These are phyloP conservation scores for Gambusia affinis DNA, from an alignment of 2,113 vertebrate genomes.

Conservation along the genomic window DNA sequence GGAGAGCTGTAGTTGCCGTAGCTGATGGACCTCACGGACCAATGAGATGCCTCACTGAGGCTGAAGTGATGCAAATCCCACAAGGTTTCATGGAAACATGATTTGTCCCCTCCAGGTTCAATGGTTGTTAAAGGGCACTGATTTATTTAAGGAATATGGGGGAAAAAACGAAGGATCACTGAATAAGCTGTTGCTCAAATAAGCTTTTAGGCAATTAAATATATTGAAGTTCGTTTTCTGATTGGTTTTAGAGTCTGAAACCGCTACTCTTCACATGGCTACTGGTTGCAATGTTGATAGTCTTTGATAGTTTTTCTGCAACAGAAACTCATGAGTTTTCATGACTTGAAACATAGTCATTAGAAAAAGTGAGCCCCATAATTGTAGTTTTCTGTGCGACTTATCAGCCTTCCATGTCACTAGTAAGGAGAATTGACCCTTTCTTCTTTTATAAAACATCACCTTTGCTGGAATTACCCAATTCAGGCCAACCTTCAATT, in stretches of 20 bases:
- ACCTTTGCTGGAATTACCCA: too few species aligned
- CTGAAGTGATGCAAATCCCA: background rate
- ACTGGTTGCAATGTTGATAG: too few species aligned
- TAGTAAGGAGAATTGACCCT: too few species aligned
- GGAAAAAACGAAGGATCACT: too few species aligned
- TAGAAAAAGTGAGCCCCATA: too few species aligned
- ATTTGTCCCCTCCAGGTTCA: conserved; percentile 10
- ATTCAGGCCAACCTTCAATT: too few species aligned
- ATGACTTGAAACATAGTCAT: too few species aligned
- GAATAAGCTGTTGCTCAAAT: background rate
- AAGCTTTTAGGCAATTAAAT: background rate
- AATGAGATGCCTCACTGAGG: background rate
- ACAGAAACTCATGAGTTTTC: background rate
- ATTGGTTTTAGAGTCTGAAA: background rate
- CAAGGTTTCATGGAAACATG: background rate
- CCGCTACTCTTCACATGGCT: too few species aligned
- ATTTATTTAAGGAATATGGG: background rate
- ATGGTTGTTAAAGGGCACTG: background rate
- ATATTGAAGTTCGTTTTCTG: background rate
- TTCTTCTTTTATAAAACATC: too few species aligned
- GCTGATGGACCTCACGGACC: conserved; percentile 15
- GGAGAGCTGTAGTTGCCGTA: background rate
- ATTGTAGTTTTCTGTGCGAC: too few species aligned
- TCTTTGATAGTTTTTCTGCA: background rate
- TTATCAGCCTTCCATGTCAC: too few species aligned